These are phyloP conservation scores for Microctenopoma stevenorrisi DNA, from an alignment of 2,797 vertebrate species.

Conservation along the genomic window DNA sequence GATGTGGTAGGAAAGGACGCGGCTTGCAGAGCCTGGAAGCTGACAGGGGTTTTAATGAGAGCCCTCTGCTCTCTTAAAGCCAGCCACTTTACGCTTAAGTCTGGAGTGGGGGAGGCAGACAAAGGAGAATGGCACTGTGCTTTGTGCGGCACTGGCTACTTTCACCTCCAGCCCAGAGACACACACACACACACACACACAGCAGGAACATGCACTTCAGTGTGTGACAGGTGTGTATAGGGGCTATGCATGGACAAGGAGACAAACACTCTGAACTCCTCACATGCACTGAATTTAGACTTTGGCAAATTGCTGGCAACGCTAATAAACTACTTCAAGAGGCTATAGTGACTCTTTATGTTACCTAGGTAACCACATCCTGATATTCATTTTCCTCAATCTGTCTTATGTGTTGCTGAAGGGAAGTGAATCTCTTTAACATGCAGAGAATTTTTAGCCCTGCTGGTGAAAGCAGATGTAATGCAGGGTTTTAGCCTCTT, in stretches of 20 bases:
- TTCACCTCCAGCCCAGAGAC: slow-evolving; percentile 24
- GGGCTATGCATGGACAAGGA: neutral
- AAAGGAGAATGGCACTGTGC: slow-evolving; percentile 43
- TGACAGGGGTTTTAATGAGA: slow-evolving; percentile 64
- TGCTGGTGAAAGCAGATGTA: neutral
- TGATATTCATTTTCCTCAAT: slow-evolving; percentile 53
- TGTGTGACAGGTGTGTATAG: slow-evolving; percentile 5
- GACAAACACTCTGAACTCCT: slow-evolving; percentile 32
- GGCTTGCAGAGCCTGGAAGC: slow-evolving; percentile 33
- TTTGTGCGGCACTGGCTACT: slow-evolving; percentile 47
- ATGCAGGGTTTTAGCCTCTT: neutral
- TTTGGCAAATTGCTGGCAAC: slow-evolving; percentile 53
- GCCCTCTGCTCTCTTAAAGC: slow-evolving; percentile 37
- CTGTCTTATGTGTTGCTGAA: slow-evolving; percentile 37
- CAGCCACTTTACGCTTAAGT: slow-evolving; percentile 23
- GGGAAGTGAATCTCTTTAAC: slow-evolving; percentile 39
- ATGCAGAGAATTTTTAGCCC: slow-evolving; percentile 1
- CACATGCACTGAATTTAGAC: slow-evolving; percentile 53
- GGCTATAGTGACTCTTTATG: slow-evolving; percentile 54
- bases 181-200: neutral
- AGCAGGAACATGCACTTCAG: slow-evolving; percentile 6
- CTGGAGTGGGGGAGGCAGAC: slow-evolving; percentile 44
- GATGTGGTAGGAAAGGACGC: slow-evolving; percentile 35
- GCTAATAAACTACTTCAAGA: slow-evolving; percentile 46
- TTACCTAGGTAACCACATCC: slow-evolving; percentile 70